These are phyloP conservation scores for Epirrhoe tristata DNA, from an alignment of 2,888 invertebrate genomes.

Conservation along the genomic window DNA sequence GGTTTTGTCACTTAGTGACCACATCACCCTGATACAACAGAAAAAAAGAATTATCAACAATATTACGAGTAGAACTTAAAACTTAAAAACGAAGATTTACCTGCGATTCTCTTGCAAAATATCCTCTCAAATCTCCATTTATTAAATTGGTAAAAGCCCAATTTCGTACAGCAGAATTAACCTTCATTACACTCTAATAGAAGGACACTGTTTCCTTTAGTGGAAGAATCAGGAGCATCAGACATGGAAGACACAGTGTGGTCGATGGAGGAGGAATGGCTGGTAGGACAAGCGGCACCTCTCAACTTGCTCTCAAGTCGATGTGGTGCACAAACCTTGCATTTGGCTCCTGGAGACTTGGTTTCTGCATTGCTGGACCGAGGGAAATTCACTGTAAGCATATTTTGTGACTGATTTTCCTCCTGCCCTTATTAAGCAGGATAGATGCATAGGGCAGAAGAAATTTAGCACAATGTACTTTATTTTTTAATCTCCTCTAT, in stretches of 20 bases:
- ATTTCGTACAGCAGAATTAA: too few species aligned
- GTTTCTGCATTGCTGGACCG: conserved; percentile 65
- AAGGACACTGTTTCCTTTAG: conserved; percentile 50
- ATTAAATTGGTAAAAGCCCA: too few species aligned
- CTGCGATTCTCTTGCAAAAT: too few species aligned
- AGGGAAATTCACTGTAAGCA: conserved; percentile 47
- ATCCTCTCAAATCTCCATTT: too few species aligned
- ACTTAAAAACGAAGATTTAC: too few species aligned
- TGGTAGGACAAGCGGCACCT: conserved; percentile 66
- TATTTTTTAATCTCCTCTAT: too few species aligned
- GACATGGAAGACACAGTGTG: conserved; percentile 71
- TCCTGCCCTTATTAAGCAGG: background rate
- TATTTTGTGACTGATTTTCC: background rate
- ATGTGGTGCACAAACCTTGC: conserved; percentile 55
- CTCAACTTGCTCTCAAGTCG: conserved; percentile 61
- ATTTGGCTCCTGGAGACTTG: conserved; percentile 65
- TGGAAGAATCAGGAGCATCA: conserved; percentile 76
- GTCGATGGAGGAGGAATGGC: conserved; percentile 63
- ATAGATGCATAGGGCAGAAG: background rate
- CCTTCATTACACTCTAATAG: too few species aligned
- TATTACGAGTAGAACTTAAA: too few species aligned
- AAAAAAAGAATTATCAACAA: too few species aligned
- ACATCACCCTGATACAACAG: too few species aligned
- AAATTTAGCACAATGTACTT: too few species aligned
- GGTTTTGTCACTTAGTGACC: too few species aligned